Conservation (phyloP, 2,797 vertebrate species). For the Bovichtus diacanthus region DNA sequence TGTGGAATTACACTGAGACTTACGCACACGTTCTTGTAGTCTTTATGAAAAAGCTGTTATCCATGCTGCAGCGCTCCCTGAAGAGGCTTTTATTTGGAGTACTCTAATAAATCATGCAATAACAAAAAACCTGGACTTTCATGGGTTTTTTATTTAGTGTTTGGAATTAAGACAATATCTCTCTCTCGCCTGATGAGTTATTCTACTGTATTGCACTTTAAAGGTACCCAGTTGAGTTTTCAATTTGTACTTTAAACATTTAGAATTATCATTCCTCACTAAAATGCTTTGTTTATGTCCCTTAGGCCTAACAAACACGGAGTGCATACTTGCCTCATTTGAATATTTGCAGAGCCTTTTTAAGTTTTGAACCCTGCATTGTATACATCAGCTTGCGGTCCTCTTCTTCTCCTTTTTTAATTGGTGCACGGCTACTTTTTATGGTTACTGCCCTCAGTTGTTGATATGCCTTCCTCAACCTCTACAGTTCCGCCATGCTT, state of each 20-base stretch:
- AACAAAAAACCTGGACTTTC: slow-evolving; percentile 1
- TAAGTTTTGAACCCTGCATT: neutral
- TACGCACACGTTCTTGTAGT: neutral
- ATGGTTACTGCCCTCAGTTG: slow-evolving; percentile 1
- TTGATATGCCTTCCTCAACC: neutral
- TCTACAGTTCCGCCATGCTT: neutral
- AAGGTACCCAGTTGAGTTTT: neutral
- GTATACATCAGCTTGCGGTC: neutral
- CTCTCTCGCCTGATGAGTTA: neutral
- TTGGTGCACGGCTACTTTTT: neutral
- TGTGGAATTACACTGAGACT: neutral
- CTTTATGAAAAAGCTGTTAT: neutral
- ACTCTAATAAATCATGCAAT: slow-evolving; percentile 7
- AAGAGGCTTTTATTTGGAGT: slow-evolving; percentile 19
- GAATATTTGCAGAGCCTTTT: neutral
- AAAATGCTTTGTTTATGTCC: neutral
- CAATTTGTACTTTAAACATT: neutral
- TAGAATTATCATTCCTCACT: neutral
- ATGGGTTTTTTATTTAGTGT: neutral
- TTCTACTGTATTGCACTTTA: neutral
- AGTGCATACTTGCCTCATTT: slow-evolving; percentile 3
- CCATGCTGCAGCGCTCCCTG: neutral
- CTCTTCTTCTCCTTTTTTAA: neutral
- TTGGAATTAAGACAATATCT: neutral
- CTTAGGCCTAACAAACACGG: neutral